phyloP scores from a whole-genome alignment of 2,797 vertebrate genomes.

The Myiothlypis chrysogaster region DNA sequence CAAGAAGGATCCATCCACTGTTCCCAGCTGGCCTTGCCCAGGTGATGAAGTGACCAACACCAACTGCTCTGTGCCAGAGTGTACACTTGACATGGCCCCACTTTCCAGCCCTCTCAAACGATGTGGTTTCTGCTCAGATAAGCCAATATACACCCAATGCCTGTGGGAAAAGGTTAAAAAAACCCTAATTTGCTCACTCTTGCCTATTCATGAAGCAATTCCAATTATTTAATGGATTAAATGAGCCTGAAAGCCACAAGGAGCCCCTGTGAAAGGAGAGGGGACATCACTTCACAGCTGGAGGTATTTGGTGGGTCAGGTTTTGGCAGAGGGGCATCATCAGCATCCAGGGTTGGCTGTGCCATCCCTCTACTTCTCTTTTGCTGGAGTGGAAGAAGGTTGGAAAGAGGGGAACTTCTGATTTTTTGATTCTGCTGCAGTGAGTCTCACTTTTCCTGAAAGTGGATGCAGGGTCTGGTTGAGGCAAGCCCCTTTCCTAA shows the following conservation, averaged over 20 bases:
- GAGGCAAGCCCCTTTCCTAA: not conserved
- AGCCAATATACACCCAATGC: not conserved
- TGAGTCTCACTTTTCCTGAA: not conserved
- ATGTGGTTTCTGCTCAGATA: not conserved
- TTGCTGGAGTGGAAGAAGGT: not conserved
- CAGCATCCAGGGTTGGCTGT: not conserved
- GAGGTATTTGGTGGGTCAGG: not conserved
- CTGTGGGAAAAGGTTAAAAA: not conserved
- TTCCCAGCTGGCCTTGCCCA: accelerated
- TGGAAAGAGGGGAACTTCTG: not conserved
- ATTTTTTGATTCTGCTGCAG: not conserved
- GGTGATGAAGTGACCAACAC: not conserved
- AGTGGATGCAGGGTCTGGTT: not conserved
- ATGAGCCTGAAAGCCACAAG: not conserved
- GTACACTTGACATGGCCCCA: accelerated
- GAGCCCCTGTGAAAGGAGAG: not conserved
- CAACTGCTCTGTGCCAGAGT: not conserved
- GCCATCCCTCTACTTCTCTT: accelerated
- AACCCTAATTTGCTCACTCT: not conserved
- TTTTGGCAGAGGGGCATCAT: not conserved
- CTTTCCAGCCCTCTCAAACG: not conserved
- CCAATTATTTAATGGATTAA: not conserved
- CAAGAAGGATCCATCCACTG: not conserved
- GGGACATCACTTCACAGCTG: not conserved
- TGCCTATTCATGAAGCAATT: not conserved